Evolutionary conservation across 2,888 invertebrate species (phyloP).

Genomic region (Slavum lentiscoides): DNA sequence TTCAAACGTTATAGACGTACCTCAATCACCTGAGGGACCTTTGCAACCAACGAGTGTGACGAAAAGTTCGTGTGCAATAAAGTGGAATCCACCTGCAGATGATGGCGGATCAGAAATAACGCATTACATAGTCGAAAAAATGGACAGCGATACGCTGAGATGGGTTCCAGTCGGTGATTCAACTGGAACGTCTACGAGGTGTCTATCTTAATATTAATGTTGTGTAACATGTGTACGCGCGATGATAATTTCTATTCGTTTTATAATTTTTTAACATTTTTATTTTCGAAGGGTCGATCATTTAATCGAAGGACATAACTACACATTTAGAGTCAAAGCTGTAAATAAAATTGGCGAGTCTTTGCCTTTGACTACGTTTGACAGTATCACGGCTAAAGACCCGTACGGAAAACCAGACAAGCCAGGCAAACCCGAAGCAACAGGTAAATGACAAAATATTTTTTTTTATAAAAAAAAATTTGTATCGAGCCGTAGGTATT

Average conservation of each 20-base stretch:
- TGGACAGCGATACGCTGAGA: constrained; percentile 89
- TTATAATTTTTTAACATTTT: background rate
- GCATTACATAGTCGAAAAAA: constrained; percentile 93
- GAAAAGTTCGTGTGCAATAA: constrained; percentile 79
- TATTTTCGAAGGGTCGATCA: constrained; percentile 71
- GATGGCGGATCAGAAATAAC: constrained; percentile 90
- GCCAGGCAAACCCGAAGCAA: constrained; percentile 87
- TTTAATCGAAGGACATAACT: constrained; percentile 90
- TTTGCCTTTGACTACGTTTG: constrained; percentile 76
- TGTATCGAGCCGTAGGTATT: too few species aligned
- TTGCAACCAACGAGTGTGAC: constrained; percentile 83
- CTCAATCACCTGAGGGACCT: constrained; percentile 89
- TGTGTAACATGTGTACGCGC: background rate
- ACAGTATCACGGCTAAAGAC: constrained; percentile 90
- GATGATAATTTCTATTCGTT: background rate
- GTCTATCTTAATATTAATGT: too few species aligned
- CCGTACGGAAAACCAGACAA: constrained; percentile 89
- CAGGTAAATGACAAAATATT: constrained; percentile 29
- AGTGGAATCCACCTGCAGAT: constrained; percentile 90
- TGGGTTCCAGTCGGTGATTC: constrained; percentile 94
- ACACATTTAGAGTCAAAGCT: constrained; percentile 91
- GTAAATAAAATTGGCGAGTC: constrained; percentile 94
- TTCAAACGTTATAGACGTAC: constrained; percentile 67
- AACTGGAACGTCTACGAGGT: constrained; percentile 53
- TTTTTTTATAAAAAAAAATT: too few species aligned